A percentile compares a stretch with the other conserved stretches of the same genome.
phyloP scores from a whole-genome alignment of 2,113 vertebrate species.

The Microcebus griseorufus region DNA sequence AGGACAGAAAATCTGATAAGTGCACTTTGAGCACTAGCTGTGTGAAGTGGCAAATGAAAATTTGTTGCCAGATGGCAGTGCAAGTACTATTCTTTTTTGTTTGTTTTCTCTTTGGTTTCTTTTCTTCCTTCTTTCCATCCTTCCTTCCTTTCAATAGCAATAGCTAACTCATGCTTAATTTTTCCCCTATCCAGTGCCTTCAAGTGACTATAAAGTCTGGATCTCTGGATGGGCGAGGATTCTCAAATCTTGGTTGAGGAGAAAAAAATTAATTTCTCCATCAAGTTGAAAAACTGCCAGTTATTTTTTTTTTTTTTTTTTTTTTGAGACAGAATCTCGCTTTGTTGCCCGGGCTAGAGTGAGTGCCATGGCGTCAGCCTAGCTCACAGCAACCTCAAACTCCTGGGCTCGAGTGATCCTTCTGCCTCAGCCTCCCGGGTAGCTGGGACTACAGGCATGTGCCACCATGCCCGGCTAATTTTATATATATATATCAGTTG shows the following conservation, averaged over 20 bases:
- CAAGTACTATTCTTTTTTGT: not conserved
- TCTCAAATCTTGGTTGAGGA: not conserved
- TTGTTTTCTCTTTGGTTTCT: not conserved
- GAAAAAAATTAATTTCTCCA: not conserved
- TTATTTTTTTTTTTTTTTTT: too few relatives aligned
- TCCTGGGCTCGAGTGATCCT: too few relatives aligned
- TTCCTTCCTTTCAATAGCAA: too few relatives aligned
- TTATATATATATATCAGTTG: too few relatives aligned
- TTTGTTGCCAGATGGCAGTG: not conserved
- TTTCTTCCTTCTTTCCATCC: not conserved
- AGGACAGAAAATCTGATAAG: not conserved
- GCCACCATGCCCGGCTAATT: too few relatives aligned
- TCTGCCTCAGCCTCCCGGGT: too few relatives aligned
- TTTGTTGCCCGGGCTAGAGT: too few relatives aligned
- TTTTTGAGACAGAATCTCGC: too few relatives aligned
- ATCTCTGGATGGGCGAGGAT: not conserved
- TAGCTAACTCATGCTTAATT: not conserved
- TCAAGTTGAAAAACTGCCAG: not conserved
- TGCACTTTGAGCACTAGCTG: not conserved
- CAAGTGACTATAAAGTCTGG: not conserved
- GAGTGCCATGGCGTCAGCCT: too few relatives aligned
- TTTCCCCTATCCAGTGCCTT: not conserved
- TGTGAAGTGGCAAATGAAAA: not conserved
- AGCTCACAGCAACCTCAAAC: too few relatives aligned
- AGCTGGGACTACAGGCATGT: too few relatives aligned